These are phyloP conservation scores for Dioctria rufipes DNA, from an alignment of 2,888 invertebrate genomes.

Conservation along the genomic window DNA sequence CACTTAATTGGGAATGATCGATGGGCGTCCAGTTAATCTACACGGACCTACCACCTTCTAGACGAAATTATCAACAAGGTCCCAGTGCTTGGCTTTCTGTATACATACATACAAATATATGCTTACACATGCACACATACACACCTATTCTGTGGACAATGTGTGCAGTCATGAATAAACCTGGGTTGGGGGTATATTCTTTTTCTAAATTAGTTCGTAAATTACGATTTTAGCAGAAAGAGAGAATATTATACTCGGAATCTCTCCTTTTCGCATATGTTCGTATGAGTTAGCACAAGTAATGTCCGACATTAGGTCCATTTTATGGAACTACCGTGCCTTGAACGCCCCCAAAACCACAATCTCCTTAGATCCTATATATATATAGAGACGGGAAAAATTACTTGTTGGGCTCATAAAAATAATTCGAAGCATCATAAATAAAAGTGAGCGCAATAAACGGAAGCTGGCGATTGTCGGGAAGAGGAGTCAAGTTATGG, in stretches of 20 bases:
- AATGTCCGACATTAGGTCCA: conserved; percentile 54
- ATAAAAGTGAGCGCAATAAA: conserved; percentile 57
- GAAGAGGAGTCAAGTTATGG: conserved; percentile 45
- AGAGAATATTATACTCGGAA: conserved; percentile 36
- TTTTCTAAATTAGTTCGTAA: conserved; percentile 51
- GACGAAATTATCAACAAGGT: conserved; percentile 7
- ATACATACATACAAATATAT: not conserved
- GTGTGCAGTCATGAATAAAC: conserved; percentile 5
- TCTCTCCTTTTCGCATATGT: conserved; percentile 37
- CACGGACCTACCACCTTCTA: not conserved
- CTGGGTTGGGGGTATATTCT: conserved; percentile 19
- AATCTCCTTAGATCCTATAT: no score
- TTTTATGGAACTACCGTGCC: conserved; percentile 42
- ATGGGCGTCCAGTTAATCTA: conserved; percentile 44
- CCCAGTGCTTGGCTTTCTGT: not conserved
- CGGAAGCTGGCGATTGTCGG: conserved; percentile 54
- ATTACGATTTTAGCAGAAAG: conserved; percentile 41
- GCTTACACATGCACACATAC: not conserved
- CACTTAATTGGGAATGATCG: conserved; percentile 52
- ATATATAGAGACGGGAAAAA: conserved; percentile 3
- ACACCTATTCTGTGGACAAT: not conserved
- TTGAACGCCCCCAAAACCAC: not conserved
- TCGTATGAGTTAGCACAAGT: conserved; percentile 4
- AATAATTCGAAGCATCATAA: conserved; percentile 58
- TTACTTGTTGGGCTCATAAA: conserved; percentile 56